Base-by-base conservation (phyloP, 2,888 invertebrate genomes). In the Drosophila mulleri region DNA sequence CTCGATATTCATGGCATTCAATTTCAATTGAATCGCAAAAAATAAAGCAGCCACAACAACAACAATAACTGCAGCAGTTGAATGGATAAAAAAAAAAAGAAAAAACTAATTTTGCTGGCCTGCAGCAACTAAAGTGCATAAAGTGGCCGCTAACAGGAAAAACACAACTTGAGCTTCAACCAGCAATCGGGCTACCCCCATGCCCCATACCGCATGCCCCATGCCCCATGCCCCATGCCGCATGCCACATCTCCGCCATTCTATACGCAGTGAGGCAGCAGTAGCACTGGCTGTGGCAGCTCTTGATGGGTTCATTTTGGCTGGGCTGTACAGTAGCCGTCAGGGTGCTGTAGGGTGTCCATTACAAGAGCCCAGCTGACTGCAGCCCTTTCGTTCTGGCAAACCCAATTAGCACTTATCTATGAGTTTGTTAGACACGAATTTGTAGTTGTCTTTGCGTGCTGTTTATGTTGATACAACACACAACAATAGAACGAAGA, bases 351-450 rank as follows among this genome's bases (percentile, higher is more conserved):
- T 56, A 45, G 60, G 71, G 80, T 80, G 64, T 78, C 75, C 58
- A 77, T 77, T 79, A 75, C 80, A 60, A 57, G 47, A 29, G 41
- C 60, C 88, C 88, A 88, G 85, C 75, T 83, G 88, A 85, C 58
- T 69, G 78, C 88, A 88, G 85, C 75, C 75, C 75, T 77, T 74
- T 65, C 48, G 32, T 72, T 59, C 80, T 68, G 78, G 72, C 64
- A 76, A 74, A 83, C 81, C 80, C 82, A 84, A 84, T 84, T 84
- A 84, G 84, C 84, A 89, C 84, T 84, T 88, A 83, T 68, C 82
- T 75, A 78, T 75, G 65, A 85, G 72, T 73, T 79, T 73, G 86
- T 71, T 48, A 61, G 78, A 73, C 83, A 82, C 66, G 72, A 79
- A 81, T 62, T 74, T 48, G 39, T 64, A 61, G 54, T 52, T 62